Base-by-base conservation (phyloP, 2,113 vertebrate genomes). In the human region DNA sequence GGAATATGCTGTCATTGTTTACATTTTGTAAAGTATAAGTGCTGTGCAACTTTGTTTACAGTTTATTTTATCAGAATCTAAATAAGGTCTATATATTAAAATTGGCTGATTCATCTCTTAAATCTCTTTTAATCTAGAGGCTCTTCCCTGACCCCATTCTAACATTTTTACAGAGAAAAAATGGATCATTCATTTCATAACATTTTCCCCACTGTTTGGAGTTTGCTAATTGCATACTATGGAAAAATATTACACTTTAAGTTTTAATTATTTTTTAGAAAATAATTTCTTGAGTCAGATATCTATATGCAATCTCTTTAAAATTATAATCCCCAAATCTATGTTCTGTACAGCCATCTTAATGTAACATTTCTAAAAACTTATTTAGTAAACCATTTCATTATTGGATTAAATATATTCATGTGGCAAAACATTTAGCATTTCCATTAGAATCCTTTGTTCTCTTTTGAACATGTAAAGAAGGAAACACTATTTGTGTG, bases 1-100 rank as follows among this genome's bases (percentile, higher is more conserved):
- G 30, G 43, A 87, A 85, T 76, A 38, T 45, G 2, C 22, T 59
- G 22, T 66, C 11, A 61, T 3, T 89, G 48, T 59, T 88, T 7
- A n/a, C 5, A 93, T 89, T 95, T 94, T 55, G 27, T n/a, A 80
- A 76, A 38, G 80, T 93, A 20, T 45, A 95, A 75, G 22, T 76
- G 27, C 10, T 17, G 1, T 83, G 86, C 25, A 61, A 70, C 8
- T 81, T 92, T 57, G 35, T 66, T 80, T 72, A 70, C 7, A 45
- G 55, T 70, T 82, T 79, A 40, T 66, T 64, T 82, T 75, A 40
- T 66, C 27, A 85, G 25, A 96, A 75, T 83, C 61, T 38, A 92
- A 38, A 90, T 43, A 59, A 92, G 9, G 0, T 64, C 4, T 8
- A 70, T 32, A 20, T 68, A 50, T 89, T 83, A 80, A 83, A 92